phyloP scores from a whole-genome alignment of 2,797 vertebrate genomes.

The Acrossocheilus fasciatus region DNA sequence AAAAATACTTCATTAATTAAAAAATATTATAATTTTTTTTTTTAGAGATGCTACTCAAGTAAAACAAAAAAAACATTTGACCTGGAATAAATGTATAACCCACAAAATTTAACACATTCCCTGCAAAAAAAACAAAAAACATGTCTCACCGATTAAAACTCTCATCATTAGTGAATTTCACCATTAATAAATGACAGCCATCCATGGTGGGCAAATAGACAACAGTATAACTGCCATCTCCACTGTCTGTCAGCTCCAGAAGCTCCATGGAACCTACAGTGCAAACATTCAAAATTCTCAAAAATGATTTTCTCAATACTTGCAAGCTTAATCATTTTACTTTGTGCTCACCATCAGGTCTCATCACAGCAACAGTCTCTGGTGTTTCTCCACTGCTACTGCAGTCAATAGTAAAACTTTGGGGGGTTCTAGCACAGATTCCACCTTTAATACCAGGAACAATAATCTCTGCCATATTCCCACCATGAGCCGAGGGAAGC shows the following conservation, averaged over 20 bases:
- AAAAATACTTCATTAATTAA: neutral
- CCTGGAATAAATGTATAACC: neutral
- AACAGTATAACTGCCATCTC: constrained; percentile 76
- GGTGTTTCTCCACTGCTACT: constrained; percentile 30
- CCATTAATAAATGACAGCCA: constrained; percentile 77
- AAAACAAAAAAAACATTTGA: neutral
- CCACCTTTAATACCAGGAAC: constrained; percentile 24
- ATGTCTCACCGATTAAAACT: constrained; percentile 74
- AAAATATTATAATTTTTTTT: too few species aligned
- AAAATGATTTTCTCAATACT: neutral
- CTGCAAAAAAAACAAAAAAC: neutral
- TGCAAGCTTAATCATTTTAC: neutral
- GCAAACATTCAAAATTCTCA: neutral
- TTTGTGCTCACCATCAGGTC: constrained; percentile 39
- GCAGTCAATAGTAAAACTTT: neutral
- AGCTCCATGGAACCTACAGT: constrained; percentile 76
- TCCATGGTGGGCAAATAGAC: constrained; percentile 77
- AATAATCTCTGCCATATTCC: neutral
- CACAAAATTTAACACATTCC: neutral
- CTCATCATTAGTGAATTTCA: constrained; percentile 77
- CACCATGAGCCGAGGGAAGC: neutral
- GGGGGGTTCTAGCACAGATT: constrained; percentile 24
- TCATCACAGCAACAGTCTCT: constrained; percentile 27
- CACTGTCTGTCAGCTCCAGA: constrained; percentile 76
- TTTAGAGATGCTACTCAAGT: neutral